Base-by-base conservation (phyloP, 2,797 vertebrate genomes). In the Emydoidea blandingii region DNA sequence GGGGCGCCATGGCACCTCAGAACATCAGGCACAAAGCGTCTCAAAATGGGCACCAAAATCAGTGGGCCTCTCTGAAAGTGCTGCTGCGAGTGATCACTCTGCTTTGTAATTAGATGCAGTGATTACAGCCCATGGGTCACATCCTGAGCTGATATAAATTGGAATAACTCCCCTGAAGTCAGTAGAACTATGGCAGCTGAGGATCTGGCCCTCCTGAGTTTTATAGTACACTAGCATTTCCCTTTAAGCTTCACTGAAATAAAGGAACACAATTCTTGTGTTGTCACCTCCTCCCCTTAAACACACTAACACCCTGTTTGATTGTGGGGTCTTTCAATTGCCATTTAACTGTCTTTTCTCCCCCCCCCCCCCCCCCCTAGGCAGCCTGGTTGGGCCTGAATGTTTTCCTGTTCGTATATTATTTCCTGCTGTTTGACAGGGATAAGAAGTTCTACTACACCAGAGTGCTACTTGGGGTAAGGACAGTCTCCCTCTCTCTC, bases 341-440 rank as follows among this genome's bases (percentile, higher is more conserved):
- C 59, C 62, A 5, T 19, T 27, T 50, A 12, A 23, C 6, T 74
- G 11, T 47, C 68, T 1, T 0, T 0, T 74, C 27, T 88, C 90
- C 95, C 52, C 83, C 96, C 72, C 54, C 0, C 0, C 90, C 95
- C 52, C 83, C 96, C 72, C 54, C 0, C 0, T 85, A 99, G 99
- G 97, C 98, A 83, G 97, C 98, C 88, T 99, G 99, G 99, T 98
- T 99, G 98, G 98, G 95, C 81, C 98, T 99, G 98, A 99, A 99
- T 96, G 97, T 98, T 91, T 99, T 99, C 93, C 96, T 99, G 49
- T 99, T 99, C 95, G 97, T 98, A 1, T 97, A 97, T 92, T 99
- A 96, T 93, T 99, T 99, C 96, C 79, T 99, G 34, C 89, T 97
- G 16, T 99, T 99, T 87, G 98, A 99, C 53, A 81, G 25, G 86